Conservation (phyloP, 1,140 invertebrate species). For the Temnothorax nylanderi region DNA sequence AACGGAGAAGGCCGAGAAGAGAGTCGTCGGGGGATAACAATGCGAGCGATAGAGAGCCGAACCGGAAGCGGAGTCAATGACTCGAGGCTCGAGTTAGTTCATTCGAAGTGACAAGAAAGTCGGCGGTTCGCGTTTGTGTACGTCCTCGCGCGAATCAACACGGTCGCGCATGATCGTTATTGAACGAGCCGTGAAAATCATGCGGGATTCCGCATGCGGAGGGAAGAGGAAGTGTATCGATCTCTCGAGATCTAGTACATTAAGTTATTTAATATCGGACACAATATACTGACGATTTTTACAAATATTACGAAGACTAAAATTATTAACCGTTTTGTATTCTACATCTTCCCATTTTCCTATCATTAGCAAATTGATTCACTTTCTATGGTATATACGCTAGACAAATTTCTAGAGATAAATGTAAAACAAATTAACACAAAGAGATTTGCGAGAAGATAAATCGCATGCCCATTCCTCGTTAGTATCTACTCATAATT, state of each 20-base stretch:
- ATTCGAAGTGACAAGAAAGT: conserved; percentile 77
- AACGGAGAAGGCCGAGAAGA: conserved; percentile 62
- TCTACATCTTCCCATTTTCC: not conserved
- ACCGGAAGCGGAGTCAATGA: conserved; percentile 83
- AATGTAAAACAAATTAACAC: not conserved
- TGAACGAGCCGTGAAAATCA: conserved; percentile 57
- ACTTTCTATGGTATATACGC: not conserved
- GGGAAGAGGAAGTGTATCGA: not conserved
- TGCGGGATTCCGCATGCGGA: conserved; percentile 6
- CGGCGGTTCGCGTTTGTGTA: conserved; percentile 51
- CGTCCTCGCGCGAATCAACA: conserved; percentile 39
- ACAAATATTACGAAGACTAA: not conserved
- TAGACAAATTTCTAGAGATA: not conserved
- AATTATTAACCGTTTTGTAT: not conserved
- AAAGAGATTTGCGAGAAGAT: not conserved
- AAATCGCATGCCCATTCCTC: not conserved
- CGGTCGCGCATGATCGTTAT: conserved; percentile 62
- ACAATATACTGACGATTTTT: not conserved
- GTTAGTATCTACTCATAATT: not conserved
- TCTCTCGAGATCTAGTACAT: not conserved
- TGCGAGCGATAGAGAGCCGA: conserved; percentile 74
- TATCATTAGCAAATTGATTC: not conserved
- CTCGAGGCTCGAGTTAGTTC: conserved; percentile 74
- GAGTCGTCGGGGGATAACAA: conserved; percentile 73
- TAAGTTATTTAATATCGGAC: not conserved